Conservation (phyloP, 1,140 invertebrate species). For the Macrocentrus cingulum region DNA sequence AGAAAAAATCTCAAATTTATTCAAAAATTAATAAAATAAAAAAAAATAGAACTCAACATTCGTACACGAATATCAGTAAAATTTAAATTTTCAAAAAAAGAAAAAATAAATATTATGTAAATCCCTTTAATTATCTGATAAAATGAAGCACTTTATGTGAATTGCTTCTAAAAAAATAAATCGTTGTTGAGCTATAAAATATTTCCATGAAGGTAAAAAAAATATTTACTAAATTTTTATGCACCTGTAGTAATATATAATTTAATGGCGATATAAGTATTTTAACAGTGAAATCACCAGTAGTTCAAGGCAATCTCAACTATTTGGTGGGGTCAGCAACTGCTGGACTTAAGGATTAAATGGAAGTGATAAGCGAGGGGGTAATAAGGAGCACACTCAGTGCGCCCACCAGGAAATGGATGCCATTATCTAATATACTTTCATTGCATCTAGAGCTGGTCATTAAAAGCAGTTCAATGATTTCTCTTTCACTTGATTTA, state of each 20-base stretch:
- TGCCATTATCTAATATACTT: constrained; percentile 47
- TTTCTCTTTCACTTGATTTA: constrained; percentile 9
- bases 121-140: constrained; percentile 12
- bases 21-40: too few species aligned
- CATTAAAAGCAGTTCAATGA: constrained; percentile 39
- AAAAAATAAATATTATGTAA: constrained; percentile 4
- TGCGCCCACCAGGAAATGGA: constrained; percentile 39
- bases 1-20: not conserved
- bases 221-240: too few species aligned
- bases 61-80: not conserved
- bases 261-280: too few species aligned
- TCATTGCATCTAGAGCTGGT: constrained; percentile 37
- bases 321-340: not conserved
- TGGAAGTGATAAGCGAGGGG: constrained; percentile 20
- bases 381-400: constrained; percentile 3
- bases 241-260: too few species aligned
- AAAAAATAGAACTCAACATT: too few species aligned
- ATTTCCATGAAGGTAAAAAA: too few species aligned
- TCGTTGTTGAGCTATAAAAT: constrained; percentile 31
- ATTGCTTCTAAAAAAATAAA: constrained; percentile 31
- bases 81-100: not conserved
- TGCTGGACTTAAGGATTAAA: constrained; percentile 23
- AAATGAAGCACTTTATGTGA: constrained; percentile 20
- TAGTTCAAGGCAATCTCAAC: not conserved
- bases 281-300: not conserved